Conservation (phyloP, 2,797 vertebrate genomes). For the Sebastes aleutianus region DNA sequence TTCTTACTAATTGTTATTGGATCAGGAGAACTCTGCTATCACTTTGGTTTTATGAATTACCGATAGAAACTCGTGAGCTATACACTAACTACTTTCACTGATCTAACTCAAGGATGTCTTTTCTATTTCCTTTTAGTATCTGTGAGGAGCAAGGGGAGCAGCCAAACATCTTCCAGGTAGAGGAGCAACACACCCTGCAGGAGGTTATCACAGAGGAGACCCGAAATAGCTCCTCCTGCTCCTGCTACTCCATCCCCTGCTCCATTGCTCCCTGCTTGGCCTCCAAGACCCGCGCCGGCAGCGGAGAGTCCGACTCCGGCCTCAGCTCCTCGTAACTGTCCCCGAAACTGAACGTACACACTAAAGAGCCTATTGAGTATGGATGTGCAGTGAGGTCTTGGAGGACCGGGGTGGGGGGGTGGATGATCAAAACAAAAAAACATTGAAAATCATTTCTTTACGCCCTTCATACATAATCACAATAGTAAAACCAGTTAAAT, state of each 20-base stretch:
- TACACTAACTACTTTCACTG: background rate
- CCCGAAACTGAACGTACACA: background rate
- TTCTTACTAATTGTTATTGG: background rate
- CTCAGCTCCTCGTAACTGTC: slow-evolving; percentile 78
- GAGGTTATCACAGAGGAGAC: slow-evolving; percentile 88
- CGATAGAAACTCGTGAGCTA: rapidly evolving
- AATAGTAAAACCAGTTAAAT: background rate
- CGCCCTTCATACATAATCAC: background rate
- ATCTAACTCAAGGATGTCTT: background rate
- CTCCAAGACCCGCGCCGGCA: slow-evolving; percentile 54
- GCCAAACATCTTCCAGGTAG: slow-evolving; percentile 93
- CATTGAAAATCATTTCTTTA: background rate
- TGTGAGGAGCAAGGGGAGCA: slow-evolving; percentile 91
- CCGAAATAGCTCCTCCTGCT: slow-evolving; percentile 85
- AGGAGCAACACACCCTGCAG: slow-evolving; percentile 90
- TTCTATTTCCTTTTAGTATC: slow-evolving; percentile 80
- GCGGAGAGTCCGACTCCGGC: slow-evolving; percentile 76
- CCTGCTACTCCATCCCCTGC: slow-evolving; percentile 86
- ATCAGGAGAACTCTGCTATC: background rate
- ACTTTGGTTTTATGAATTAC: background rate
- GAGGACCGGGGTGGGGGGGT: background rate
- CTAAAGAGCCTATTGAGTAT: too few relatives aligned
- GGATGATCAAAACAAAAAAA: background rate
- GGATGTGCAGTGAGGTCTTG: background rate
- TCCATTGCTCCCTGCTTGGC: slow-evolving; percentile 70